phyloP scores from a whole-genome alignment of 2,113 vertebrate genomes.

The Oreochromis spilurus region DNA sequence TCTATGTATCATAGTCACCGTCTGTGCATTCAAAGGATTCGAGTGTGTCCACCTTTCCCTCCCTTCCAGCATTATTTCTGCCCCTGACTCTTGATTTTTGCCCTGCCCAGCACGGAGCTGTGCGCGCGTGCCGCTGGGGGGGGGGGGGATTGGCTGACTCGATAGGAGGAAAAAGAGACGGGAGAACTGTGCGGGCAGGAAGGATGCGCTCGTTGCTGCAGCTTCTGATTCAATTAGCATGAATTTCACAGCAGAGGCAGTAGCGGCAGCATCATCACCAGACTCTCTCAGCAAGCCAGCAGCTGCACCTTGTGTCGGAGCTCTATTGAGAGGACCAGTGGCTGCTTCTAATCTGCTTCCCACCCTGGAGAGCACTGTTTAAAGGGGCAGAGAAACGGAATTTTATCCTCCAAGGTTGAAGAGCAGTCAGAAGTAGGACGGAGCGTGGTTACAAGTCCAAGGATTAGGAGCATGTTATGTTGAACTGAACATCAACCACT shows the following conservation, averaged over 20 bases:
- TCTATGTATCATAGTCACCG: constrained; percentile 64
- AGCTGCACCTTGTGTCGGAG: constrained; percentile 41
- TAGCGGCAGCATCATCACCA: constrained; percentile 43
- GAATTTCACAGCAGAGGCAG: constrained; percentile 70
- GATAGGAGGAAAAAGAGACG: constrained; percentile 43
- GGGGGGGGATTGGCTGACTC: constrained; percentile 12
- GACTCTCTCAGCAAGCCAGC: constrained; percentile 48
- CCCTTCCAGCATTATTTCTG: constrained; percentile 30
- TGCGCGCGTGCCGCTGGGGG: not conserved
- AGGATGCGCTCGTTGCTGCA: constrained; percentile 70
- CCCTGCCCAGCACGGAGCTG: constrained; percentile 6
- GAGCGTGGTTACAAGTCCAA: constrained; percentile 21
- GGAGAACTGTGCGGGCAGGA: constrained; percentile 56
- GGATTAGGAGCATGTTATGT: constrained; percentile 29
- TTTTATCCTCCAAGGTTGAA: constrained; percentile 20
- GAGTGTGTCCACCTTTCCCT: constrained; percentile 35
- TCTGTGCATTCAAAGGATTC: constrained; percentile 64
- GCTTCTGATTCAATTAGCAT: constrained; percentile 76
- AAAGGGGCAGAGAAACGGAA: constrained; percentile 7
- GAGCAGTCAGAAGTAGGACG: constrained; percentile 28
- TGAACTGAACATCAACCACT: constrained; percentile 33
- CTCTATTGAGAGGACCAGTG: constrained; percentile 36
- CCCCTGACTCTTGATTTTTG: constrained; percentile 14
- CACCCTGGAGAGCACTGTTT: constrained; percentile 8
- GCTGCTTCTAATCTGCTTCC: constrained; percentile 18